These are phyloP conservation scores for Myopa tessellatipennis DNA, from an alignment of 2,888 invertebrate genomes.

Conservation along the genomic window DNA sequence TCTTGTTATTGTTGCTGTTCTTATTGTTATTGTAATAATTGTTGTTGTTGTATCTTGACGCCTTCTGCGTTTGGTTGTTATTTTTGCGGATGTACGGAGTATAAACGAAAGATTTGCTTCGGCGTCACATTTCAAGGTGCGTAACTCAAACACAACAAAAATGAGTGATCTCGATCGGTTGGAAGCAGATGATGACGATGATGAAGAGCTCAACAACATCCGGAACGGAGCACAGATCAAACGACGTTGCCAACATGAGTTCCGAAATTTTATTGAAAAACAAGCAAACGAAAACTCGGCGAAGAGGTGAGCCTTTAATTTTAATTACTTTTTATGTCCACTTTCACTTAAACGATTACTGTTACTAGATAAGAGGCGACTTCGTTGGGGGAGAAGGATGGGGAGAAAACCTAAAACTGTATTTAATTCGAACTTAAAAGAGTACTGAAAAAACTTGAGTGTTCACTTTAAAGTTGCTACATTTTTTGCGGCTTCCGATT, in stretches of 20 bases:
- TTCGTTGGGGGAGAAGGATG: too few species aligned
- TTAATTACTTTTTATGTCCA: constrained; percentile 9
- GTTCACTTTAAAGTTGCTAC: constrained; percentile 19
- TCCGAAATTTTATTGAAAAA: neutral
- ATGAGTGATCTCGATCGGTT: neutral
- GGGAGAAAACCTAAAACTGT: neutral
- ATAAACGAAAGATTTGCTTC: constrained; percentile 35
- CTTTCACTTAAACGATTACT: neutral
- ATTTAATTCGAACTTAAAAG: neutral
- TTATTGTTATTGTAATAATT: constrained; percentile 47
- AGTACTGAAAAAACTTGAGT: neutral
- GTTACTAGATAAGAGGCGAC: neutral
- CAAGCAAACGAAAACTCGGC: neutral
- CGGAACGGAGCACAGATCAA: neutral
- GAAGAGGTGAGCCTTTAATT: neutral
- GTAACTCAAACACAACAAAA: neutral
- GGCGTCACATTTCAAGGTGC: constrained; percentile 8
- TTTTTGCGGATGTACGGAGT: constrained; percentile 20
- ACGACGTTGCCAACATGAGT: neutral
- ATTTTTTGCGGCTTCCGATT: neutral
- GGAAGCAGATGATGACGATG: too few species aligned
- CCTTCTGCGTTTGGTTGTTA: constrained; percentile 22
- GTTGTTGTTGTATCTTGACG: constrained; percentile 46
- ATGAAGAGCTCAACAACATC: neutral
- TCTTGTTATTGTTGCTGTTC: constrained; percentile 44